Percentiles rank a stretch among this genome's conserved stretches.
These are phyloP conservation scores for Lamproptera curius DNA, from an alignment of 2,888 invertebrate genomes.

Conservation along the genomic window DNA sequence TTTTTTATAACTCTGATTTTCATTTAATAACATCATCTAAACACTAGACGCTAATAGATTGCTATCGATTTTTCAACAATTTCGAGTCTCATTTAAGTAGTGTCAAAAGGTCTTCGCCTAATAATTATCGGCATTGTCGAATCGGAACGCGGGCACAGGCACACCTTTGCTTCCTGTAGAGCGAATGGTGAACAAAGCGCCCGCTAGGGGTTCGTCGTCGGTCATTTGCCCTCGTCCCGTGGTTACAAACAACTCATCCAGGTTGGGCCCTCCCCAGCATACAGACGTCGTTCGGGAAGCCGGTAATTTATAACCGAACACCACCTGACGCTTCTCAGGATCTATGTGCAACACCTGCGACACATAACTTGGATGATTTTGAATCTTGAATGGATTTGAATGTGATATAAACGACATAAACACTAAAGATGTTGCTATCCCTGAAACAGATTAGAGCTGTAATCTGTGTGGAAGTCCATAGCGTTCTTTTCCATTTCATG, in stretches of 20 bases:
- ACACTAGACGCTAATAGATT: no score
- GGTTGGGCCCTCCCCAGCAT: slow-evolving; percentile 81
- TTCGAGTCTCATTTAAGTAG: no score
- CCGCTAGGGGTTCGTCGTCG: slow-evolving; percentile 45
- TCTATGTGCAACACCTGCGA: slow-evolving; percentile 79
- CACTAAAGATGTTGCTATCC: no score
- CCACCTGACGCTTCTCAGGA: slow-evolving; percentile 65
- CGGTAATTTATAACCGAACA: slow-evolving; percentile 73
- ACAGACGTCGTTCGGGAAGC: slow-evolving; percentile 79
- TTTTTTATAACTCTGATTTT: no score
- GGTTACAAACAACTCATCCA: slow-evolving; percentile 82
- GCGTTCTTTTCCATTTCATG: no score
- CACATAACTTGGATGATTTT: no score
- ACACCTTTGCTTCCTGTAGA: slow-evolving; percentile 51
- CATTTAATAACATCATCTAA: no score
- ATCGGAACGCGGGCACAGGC: slow-evolving; percentile 37
- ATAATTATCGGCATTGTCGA: slow-evolving; percentile 45
- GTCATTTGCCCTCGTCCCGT: slow-evolving; percentile 41
- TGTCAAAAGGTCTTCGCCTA: not conserved
- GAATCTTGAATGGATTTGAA: no score
- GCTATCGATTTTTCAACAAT: no score
- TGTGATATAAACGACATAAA: no score
- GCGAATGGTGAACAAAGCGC: slow-evolving; percentile 56
- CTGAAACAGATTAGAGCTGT: no score
- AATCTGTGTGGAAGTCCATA: no score